Evolutionary conservation across 2,113 vertebrate species (phyloP).

Genomic region (Ibidorhyncha struthersii): DNA sequence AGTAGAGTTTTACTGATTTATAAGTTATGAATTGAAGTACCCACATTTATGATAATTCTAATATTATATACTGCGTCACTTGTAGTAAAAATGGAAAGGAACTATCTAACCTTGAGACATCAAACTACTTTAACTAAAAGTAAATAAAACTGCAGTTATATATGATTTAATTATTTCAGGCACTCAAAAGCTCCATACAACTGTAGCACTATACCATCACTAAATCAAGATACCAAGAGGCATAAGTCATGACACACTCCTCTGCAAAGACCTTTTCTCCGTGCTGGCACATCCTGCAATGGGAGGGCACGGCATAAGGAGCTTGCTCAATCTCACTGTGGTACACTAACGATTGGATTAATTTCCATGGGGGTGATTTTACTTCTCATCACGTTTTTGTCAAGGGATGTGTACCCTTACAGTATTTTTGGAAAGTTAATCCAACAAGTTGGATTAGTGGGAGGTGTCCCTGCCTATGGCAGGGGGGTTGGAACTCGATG

Average conservation of each 20-base stretch:
- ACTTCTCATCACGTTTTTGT: neutral
- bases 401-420: neutral
- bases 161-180: neutral
- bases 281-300: neutral
- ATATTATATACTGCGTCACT: neutral
- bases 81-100: neutral
- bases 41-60: neutral
- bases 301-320: neutral
- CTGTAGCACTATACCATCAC: neutral
- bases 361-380: neutral
- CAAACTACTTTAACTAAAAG: neutral
- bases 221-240: fast-evolving
- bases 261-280: neutral
- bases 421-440: neutral
- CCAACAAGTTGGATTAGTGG: neutral
- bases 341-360: neutral
- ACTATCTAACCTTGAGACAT: neutral
- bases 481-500: too few species aligned
- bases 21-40: neutral
- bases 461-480: too few species aligned
- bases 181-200: neutral
- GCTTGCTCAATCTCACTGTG: neutral
- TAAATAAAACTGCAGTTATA: neutral
- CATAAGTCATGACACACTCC: neutral
- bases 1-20: neutral